Conservation (phyloP, 2,113 vertebrate genomes). For the Protomyctophum bolini region DNA sequence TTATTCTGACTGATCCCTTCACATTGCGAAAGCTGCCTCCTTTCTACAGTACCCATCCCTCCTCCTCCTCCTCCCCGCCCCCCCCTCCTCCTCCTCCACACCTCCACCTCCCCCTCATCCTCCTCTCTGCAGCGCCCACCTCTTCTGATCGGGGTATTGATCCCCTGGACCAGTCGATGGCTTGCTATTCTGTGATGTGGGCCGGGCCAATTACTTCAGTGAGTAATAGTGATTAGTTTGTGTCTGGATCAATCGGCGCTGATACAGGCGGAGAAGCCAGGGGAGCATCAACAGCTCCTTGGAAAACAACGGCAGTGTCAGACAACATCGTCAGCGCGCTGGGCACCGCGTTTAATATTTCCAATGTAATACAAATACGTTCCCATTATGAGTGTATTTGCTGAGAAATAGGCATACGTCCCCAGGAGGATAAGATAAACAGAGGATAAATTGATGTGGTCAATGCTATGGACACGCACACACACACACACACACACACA, state of each 20-base stretch:
- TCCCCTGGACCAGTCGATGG: constrained; percentile 86
- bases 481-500: background rate
- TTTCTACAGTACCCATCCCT: background rate
- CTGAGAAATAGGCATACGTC: background rate
- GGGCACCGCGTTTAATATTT: constrained; percentile 19
- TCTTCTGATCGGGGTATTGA: constrained; percentile 93
- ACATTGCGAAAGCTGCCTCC: background rate
- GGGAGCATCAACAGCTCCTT: constrained; percentile 58
- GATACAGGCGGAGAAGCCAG: constrained; percentile 77
- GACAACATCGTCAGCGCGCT: background rate
- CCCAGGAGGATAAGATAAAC: too few species aligned
- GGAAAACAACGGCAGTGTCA: constrained; percentile 50
- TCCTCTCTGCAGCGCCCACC: constrained; percentile 80
- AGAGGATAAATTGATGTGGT: too few species aligned
- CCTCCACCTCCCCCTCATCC: constrained; percentile 57
- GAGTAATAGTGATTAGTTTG: constrained; percentile 99
- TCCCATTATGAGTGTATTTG: background rate
- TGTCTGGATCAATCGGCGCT: constrained; percentile 95
- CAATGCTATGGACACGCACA: background rate
- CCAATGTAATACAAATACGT: constrained; percentile 2
- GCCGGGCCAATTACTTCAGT: constrained; percentile 98
- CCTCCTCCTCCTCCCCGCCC: constrained; percentile 50
- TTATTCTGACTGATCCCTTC: constrained; percentile 86
- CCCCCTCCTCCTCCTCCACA: constrained; percentile 67
- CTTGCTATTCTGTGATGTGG: constrained; percentile 97